Evolutionary conservation across 2,797 vertebrate species (phyloP), one percentile per base, ranked within the genome.

Genomic region (Lutjanus argentimaculatus): DNA sequence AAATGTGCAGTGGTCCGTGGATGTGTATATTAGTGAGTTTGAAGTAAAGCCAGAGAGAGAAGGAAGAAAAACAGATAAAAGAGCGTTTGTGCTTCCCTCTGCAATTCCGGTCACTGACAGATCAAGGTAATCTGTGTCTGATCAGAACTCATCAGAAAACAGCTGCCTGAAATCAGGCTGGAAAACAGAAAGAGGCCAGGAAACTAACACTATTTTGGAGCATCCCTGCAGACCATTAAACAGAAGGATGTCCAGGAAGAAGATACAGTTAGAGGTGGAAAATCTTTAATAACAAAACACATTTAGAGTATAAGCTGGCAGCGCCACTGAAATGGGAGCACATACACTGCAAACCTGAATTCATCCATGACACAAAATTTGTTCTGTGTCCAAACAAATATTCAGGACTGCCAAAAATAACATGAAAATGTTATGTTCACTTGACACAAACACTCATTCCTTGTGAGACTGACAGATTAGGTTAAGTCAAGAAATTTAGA

Each of bases 121-220:
- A 93, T 93, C 91, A 93, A 93, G 89, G 92, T 90, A 80, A 92
- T 81, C 73, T 88, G 84, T 43, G 53, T 81, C 65, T 82, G 88
- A 91, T 89, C 87, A 82, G 40, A 84, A 72, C 46, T 85, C 83
- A 73, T 88, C 82, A 72, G 67, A 89, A 86, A 90, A 70, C 89
- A 93, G 90, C 91, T 93, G 92, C 79, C 85, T 84, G 81, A 85
- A 82, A 75, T 88, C 82, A 91, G 78, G 10, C 80, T 77, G 83
- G 70, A 83, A 82, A 82, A 85, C 64, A 84, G 80, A 88, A 66
- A 42, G 57, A 52, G 52, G 70, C 79, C 78, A 90, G 85, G 90
- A 93, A 94, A 86, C 88, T 65, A 67, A 79, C 69, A 71, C 75
- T 67, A 65, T 80, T 72, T 77, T 83, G 75, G 69, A 83, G 4